Evolutionary conservation across 1,140 invertebrate species (phyloP).

Genomic region (Drosophila subobscura): DNA sequence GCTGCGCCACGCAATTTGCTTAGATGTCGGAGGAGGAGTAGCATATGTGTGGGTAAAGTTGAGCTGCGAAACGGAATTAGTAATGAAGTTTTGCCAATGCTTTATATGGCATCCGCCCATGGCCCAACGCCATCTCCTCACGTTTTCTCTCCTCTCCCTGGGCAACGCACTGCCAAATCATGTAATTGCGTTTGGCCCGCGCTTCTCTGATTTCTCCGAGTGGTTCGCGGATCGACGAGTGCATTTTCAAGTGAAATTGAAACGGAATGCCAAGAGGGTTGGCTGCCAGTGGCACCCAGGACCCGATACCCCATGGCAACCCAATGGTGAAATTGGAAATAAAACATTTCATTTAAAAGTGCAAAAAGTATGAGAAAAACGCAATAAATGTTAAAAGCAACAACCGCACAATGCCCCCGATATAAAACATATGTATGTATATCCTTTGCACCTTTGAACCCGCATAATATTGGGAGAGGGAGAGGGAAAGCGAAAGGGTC

Average conservation of each 20-base stretch:
- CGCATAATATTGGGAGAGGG: too few relatives aligned
- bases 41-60: conserved; percentile 34
- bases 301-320: neutral
- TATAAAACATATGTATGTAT: conserved; percentile 2
- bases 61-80: conserved; percentile 53
- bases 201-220: conserved; percentile 42
- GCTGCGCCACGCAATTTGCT: too few relatives aligned
- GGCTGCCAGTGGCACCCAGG: neutral
- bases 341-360: conserved; percentile 51
- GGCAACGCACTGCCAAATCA: conserved; percentile 4
- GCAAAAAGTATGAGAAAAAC: conserved; percentile 33
- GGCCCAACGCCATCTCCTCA: neutral
- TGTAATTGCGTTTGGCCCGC: conserved; percentile 54
- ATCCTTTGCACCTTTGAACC: conserved; percentile 23
- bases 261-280: conserved; percentile 44
- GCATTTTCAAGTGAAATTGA: conserved; percentile 54
- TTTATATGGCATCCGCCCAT: conserved; percentile 23
- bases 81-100: conserved; percentile 61
- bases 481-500: too few relatives aligned
- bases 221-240: conserved; percentile 29
- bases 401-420: conserved; percentile 43
- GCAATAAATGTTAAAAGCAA: conserved; percentile 46
- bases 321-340: conserved; percentile 31
- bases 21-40: conserved; percentile 7
- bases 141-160: neutral